Base-by-base conservation (phyloP, 2,797 vertebrate genomes). In the Alcedo quadribrachys region DNA sequence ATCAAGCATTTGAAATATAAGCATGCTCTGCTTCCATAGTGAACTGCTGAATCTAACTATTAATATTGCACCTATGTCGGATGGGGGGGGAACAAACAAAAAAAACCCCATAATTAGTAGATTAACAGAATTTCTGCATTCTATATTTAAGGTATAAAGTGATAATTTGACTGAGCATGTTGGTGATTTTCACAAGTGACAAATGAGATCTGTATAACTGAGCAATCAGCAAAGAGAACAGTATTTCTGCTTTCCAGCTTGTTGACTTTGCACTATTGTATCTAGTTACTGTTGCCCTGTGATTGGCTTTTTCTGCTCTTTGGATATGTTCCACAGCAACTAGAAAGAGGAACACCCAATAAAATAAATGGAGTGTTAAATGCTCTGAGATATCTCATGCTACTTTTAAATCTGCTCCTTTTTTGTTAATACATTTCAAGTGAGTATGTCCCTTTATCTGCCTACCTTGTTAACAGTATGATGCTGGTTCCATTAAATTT, bases 291-390 rank as follows among this genome's bases (percentile, higher is more conserved):
- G 30, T 40, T 87, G 58, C 54, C 83, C 62, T 63, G 42, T 27
- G 58, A 87, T 3, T n/a, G 62, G 50, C 74, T 73, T 85, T 57
- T 77, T 32, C 57, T 86, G 67, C 57, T 88, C 74, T 83, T 57
- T 35, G 42, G n/a, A 73, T 86, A 53, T 77, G 71, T 61, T 60
- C 81, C 68, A 60, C 85, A 76, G 77, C 60, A 91, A 86, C 19
- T 1, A 74, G 30, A 66, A 40, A 81, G 24, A 45, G 40, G 30
- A 86, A 61, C 5, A 46, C 6, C 28, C 30, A 90, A 91, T n/a
- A 79, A 46, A 76, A 50, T 35, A 35, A 75, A 75, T 0, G 9
- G 27, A 73, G 9, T 30, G 45, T 67, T 80, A 66, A 58, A 89
- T 27, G 25, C 12, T 81, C 16, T 21, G 11, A 42, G 24, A 15